Base-by-base conservation (phyloP, 2,888 invertebrate genomes). In the Disparrhopalites patrizii region DNA sequence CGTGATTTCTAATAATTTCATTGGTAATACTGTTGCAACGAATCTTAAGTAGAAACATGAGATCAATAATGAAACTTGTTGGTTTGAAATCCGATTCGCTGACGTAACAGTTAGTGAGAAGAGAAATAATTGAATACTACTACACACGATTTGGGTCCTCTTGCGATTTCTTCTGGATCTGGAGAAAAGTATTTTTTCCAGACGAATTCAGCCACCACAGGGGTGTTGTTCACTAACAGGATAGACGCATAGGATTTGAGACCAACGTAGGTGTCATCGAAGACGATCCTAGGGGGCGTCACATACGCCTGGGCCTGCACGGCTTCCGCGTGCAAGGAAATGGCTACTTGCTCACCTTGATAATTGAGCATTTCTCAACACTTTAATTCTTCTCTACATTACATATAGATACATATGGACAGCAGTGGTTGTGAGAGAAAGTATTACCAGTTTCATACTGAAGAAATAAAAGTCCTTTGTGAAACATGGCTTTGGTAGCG, bases 381-480 rank as follows among this genome's bases (percentile, higher is more conserved):
- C 13, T 52, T 13, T 23, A 25, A 23, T 47, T 13, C 18, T 47
- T 47, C 20, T 20, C 18, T 18, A 8, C 47, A 13, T 47, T 20
- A 47, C 7, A 8, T 7, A 47, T 47, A 13, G 20, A 8, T 13
- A 13, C 18, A 47, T 47, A 15, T 20, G 15, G 10, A 13, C 38
- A 36, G 38, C 38, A n/a, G n/a, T n/a, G n/a, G n/a, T n/a, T n/a
- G n/a, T n/a, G n/a, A n/a, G n/a, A n/a, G n/a, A n/a, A n/a, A n/a
- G n/a, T n/a, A 5, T 47, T 58, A 72, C 74, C 74, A 62, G 70
- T 72, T 3, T 74, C 74, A 58, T 69, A 74, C 56, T 67, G 68
- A 18, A 74, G 65, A 18, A 55, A 47, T 13, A 74, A 25, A 60
- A 60, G 61, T 31, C 74, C 74, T 8, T 70, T 64, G 3, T 65